A percentile compares a stretch with the other conserved stretches of the same genome.
Conservation (phyloP, 1,140 invertebrate genomes). For the Diabrotica virgifera region DNA sequence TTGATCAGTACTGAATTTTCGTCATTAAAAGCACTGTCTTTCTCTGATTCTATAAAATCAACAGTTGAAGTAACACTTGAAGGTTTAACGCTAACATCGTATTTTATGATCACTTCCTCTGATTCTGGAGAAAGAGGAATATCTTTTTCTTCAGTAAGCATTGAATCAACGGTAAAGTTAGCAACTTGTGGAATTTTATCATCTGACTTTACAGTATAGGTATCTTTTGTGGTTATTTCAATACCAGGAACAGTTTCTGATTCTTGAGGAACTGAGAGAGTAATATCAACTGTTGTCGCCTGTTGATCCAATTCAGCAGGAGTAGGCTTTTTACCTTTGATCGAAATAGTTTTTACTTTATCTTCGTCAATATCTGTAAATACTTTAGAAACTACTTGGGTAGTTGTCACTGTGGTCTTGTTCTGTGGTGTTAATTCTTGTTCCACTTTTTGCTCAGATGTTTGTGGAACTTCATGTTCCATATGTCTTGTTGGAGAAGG, state of each 20-base stretch:
- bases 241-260: slow-evolving; percentile 15
- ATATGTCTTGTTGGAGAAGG: slow-evolving; percentile 27
- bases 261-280: slow-evolving; percentile 10
- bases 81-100: neutral
- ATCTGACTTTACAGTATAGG: slow-evolving; percentile 23
- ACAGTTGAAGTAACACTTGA: slow-evolving; percentile 14
- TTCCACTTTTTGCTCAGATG: neutral
- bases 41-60: slow-evolving; percentile 28
- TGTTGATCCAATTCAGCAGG: neutral
- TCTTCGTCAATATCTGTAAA: slow-evolving; percentile 39
- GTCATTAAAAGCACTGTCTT: neutral
- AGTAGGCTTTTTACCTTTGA: neutral
- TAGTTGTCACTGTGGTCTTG: neutral
- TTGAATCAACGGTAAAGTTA: slow-evolving; percentile 33
- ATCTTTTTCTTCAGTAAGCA: slow-evolving; percentile 28
- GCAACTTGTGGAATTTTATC: slow-evolving; percentile 4
- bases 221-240: slow-evolving; percentile 28
- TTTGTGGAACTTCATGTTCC: neutral
- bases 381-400: slow-evolving; percentile 35
- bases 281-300: slow-evolving; percentile 6
- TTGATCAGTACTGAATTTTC: slow-evolving; percentile 22
- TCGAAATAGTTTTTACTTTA: slow-evolving; percentile 28
- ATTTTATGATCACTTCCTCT: neutral
- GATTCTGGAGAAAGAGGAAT: neutral
- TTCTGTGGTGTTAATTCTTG: neutral